phyloP scores from a whole-genome alignment of 2,113 vertebrate genomes.

The Piliocolobus tephrosceles region DNA sequence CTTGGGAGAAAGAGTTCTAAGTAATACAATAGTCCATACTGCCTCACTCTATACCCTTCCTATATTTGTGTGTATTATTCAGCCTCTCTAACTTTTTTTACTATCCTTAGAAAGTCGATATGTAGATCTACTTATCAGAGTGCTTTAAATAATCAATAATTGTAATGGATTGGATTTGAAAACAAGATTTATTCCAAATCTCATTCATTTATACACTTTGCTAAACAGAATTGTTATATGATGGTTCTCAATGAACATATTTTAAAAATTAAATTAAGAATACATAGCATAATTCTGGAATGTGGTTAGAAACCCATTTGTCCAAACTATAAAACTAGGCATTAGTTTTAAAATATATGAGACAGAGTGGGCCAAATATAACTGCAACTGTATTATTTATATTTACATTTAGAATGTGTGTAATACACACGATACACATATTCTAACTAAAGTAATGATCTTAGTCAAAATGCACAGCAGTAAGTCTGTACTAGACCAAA shows the following conservation, averaged over 20 bases:
- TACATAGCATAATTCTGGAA: neutral
- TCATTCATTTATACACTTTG: neutral
- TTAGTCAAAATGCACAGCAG: neutral
- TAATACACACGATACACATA: neutral
- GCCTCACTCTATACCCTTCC: accelerated
- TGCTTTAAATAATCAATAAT: neutral
- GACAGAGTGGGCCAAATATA: neutral
- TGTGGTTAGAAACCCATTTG: neutral
- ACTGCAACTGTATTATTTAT: neutral
- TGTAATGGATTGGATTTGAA: neutral
- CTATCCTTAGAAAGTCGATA: neutral
- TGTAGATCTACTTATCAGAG: neutral
- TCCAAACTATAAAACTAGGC: neutral
- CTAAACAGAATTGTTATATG: neutral
- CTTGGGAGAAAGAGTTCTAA: neutral
- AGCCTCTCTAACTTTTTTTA: neutral
- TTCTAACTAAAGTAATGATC: neutral
- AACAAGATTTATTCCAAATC: neutral
- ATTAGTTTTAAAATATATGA: neutral
- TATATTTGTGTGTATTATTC: neutral
- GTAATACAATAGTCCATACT: neutral
- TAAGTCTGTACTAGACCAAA: neutral
- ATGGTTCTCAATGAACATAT: neutral
- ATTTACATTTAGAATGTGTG: too few species aligned
- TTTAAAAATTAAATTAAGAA: neutral